Evolutionary conservation across 2,113 vertebrate genomes (phyloP), one percentile per base, ranked within the genome.

Genomic region (Plecturocebus donacophilus): DNA sequence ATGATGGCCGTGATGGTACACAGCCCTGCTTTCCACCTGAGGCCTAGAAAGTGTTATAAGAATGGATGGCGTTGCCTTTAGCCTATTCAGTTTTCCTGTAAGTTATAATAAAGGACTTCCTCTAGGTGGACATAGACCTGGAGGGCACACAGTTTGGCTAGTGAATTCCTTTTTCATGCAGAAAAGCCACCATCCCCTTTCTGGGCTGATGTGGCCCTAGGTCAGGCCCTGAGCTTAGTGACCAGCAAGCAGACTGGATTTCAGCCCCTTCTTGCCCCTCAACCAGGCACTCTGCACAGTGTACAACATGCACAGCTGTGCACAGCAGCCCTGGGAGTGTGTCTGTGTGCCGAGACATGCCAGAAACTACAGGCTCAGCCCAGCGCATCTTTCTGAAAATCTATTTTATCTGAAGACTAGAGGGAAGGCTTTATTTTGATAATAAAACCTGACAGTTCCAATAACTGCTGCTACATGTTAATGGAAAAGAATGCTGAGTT

Each of bases 371-470:
- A 47, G 61, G 86, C 21, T 81, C 1, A 2, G 58, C 49, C 32
- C 68, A 21, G 40, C 5, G 1, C 35, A 38, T 61, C 89, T 81
- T 85, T 84, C 89, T 42, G 47, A 87, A 68, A 58, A 47, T 17
- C 13, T 10, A 11, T 47, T 84, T 91, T 73, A 49, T 90, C 94
- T 79, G 58, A 82, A 86, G 87, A 82, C n/a, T 30, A 19, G 73
- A 79, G 47, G 42, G 70, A 88, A 66, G 75, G 25, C 56, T 91
- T 95, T 54, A 56, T 73, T 77, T 77, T 89, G 66, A 93, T 38
- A 68, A 68, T n/a, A 83, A 73, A 76, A 68, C n/a, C 25, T 84
- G 82, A 40, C 70, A 58, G 45, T 66, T 76, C 52, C 9, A n/a
- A n/a, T 73, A 27, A 52, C 32, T 14, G 58, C 38, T 27, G 73